These are phyloP conservation scores for Tragelaphus strepsiceros DNA, from an alignment of 2,113 vertebrate species.

Conservation along the genomic window DNA sequence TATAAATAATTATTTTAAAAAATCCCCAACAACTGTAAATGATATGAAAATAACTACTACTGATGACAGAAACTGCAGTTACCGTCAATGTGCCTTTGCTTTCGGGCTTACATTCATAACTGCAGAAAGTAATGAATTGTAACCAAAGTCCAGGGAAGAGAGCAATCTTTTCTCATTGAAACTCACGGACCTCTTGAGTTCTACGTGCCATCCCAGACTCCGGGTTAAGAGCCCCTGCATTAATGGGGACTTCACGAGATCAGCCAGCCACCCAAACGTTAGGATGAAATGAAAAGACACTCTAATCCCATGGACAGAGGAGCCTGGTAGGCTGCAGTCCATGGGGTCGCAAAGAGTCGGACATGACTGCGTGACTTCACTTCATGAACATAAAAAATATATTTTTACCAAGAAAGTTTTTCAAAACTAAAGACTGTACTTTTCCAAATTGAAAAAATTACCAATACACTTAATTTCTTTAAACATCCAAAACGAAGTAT, in stretches of 20 bases:
- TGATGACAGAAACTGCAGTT: neutral
- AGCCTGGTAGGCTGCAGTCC: too few species aligned
- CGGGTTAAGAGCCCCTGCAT: neutral
- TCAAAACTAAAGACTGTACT: neutral
- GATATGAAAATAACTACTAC: neutral
- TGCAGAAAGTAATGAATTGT: neutral
- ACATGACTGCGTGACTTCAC: too few species aligned
- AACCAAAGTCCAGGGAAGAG: neutral
- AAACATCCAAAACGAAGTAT: neutral
- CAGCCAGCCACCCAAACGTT: neutral
- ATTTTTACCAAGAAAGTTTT: neutral
- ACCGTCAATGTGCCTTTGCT: neutral
- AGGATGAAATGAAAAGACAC: neutral
- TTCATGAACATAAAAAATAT: neutral
- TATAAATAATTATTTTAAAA: neutral
- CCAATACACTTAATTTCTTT: neutral
- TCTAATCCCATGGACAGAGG: too few species aligned
- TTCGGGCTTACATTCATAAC: neutral
- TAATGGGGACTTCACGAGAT: fast-evolving
- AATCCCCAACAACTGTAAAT: neutral
- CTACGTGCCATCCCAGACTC: neutral
- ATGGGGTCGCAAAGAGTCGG: too few species aligned
- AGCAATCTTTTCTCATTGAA: neutral
- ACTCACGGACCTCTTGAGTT: neutral
- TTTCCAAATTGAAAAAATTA: neutral